Evolutionary conservation across 2,797 vertebrate species (phyloP).

Genomic region (Notolabrus celidotus): DNA sequence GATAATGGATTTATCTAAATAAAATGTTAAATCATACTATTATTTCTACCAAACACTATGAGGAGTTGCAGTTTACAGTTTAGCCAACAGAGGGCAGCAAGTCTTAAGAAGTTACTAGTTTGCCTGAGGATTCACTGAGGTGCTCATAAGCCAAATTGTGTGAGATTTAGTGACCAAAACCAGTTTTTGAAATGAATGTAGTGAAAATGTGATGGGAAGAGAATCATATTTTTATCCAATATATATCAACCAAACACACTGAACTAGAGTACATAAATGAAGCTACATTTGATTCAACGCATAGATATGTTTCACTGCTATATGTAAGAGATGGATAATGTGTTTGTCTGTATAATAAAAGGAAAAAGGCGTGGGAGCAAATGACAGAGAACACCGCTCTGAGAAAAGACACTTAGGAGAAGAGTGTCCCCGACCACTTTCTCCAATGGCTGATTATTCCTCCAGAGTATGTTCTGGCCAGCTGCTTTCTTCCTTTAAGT

Average conservation of each 20-base stretch:
- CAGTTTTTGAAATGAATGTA: conserved; percentile 48
- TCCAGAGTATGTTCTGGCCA: conserved; percentile 68
- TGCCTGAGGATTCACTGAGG: conserved; percentile 5
- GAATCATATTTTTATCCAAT: conserved; percentile 56
- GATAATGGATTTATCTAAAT: too few species aligned
- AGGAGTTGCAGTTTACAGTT: conserved; percentile 15
- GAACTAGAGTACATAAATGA: conserved; percentile 66
- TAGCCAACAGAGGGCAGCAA: conserved; percentile 66
- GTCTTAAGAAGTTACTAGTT: conserved; percentile 15
- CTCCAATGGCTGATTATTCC: conserved; percentile 72
- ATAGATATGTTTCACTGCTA: conserved; percentile 61
- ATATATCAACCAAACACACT: conserved; percentile 54
- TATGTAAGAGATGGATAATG: conserved; percentile 45
- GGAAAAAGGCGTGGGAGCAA: conserved; percentile 69
- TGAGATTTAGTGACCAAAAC: conserved; percentile 45
- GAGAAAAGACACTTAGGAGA: conserved; percentile 74
- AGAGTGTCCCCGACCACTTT: conserved; percentile 63
- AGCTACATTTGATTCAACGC: conserved; percentile 64
- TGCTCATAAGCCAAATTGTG: conserved; percentile 43
- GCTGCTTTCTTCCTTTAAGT: conserved; percentile 76
- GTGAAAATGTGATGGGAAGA: conserved; percentile 33
- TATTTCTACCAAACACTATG: too few species aligned
- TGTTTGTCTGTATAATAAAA: conserved; percentile 34
- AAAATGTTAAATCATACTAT: too few species aligned
- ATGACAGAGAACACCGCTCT: conserved; percentile 55